phyloP scores from a whole-genome alignment of 1,140 invertebrate species.

The Bathynomus jamesi region DNA sequence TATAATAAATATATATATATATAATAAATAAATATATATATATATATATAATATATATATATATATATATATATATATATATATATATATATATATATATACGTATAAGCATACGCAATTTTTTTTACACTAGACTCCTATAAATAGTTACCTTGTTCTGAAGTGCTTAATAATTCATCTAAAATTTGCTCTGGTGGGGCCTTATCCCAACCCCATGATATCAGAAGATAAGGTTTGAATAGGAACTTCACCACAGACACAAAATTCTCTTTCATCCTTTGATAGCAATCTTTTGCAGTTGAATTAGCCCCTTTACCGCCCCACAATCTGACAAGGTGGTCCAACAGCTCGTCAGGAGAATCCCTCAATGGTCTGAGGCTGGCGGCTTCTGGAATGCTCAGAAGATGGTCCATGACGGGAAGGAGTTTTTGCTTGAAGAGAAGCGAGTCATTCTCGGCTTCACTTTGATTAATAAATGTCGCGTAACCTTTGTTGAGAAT shows the following conservation, averaged over 20 bases:
- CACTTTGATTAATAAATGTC: neutral
- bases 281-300: neutral
- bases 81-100: conserved; percentile 3
- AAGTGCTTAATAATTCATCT: neutral
- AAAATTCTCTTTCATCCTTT: neutral
- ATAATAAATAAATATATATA: neutral
- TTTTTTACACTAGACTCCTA: too few relatives aligned
- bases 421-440: neutral
- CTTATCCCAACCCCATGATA: neutral
- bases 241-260: neutral
- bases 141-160: neutral
- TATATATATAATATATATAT: neutral
- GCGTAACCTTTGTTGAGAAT: neutral
- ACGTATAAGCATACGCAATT: neutral
- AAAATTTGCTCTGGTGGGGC: neutral
- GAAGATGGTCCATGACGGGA: neutral
- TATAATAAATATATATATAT: conserved; percentile 1
- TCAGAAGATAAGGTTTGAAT: neutral
- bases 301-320: neutral
- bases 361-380: neutral
- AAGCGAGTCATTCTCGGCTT: neutral
- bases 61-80: neutral
- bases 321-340: neutral
- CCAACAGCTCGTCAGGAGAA: neutral
- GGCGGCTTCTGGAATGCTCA: neutral